These are phyloP conservation scores for Gymnoscopelus braueri DNA, from an alignment of 2,797 vertebrate species.

Conservation along the genomic window DNA sequence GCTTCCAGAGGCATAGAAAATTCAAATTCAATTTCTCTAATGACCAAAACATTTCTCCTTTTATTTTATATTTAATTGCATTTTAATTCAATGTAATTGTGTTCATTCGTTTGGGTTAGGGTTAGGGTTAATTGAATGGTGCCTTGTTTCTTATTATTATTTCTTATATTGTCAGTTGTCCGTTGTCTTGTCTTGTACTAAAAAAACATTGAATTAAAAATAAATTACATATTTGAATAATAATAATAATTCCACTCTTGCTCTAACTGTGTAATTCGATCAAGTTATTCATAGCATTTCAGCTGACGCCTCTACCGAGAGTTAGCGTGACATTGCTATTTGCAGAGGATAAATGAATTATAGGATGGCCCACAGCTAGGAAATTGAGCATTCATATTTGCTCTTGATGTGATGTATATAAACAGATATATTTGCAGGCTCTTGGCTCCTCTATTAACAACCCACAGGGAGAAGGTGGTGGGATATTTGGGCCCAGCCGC, in stretches of 20 bases:
- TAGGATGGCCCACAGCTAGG: conserved; percentile 75
- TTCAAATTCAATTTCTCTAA: no score
- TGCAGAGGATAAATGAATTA: conserved; percentile 82
- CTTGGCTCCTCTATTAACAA: conserved; percentile 66
- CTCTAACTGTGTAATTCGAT: conserved; percentile 79
- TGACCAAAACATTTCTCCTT: no score
- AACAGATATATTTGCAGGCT: conserved; percentile 73
- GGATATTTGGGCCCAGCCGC: conserved; percentile 26
- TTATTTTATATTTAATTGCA: no score
- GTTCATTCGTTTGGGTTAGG: background rate
- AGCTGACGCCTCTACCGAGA: conserved; percentile 74
- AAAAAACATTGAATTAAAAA: no score
- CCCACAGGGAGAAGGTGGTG: conserved; percentile 44
- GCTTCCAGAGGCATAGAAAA: no score
- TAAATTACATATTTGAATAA: no score
- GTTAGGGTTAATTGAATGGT: conserved; percentile 43
- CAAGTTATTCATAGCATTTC: conserved; percentile 81
- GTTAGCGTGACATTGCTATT: conserved; percentile 82
- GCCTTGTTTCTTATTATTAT: conserved; percentile 27
- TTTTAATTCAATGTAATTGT: no score
- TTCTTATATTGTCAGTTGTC: no score
- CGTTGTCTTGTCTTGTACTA: no score
- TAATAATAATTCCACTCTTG: conserved; percentile 71
- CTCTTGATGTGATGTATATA: conserved; percentile 79
- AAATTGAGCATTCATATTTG: conserved; percentile 82